Conservation (phyloP, 2,113 vertebrate species). For the Gobius niger region DNA sequence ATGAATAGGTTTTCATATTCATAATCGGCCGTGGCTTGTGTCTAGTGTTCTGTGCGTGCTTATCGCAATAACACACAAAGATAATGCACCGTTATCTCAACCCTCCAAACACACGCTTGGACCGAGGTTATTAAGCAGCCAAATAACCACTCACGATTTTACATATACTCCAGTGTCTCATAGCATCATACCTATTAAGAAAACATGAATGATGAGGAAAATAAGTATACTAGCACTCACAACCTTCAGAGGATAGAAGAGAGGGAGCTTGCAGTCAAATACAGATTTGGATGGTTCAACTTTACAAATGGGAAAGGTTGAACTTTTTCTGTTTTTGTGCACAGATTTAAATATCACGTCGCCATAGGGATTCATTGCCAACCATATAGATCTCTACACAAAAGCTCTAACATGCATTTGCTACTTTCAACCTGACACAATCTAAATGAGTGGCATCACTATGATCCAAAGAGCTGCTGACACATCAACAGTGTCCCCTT, state of each 20-base stretch:
- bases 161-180: slow-evolving; percentile 38
- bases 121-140: slow-evolving; percentile 65
- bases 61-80: slow-evolving; percentile 67
- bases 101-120: slow-evolving; percentile 68
- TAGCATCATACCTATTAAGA: slow-evolving; percentile 61
- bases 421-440: slow-evolving; percentile 43
- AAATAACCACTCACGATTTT: slow-evolving; percentile 48
- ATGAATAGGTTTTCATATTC: slow-evolving; percentile 70
- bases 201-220: slow-evolving; percentile 62
- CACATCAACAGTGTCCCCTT: slow-evolving; percentile 71
- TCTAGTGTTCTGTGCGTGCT: slow-evolving; percentile 63
- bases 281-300: too few species aligned
- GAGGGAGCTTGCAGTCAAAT: background rate
- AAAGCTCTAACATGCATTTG: slow-evolving; percentile 4
- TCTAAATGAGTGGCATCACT: slow-evolving; percentile 19
- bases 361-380: too few species aligned
- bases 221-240: slow-evolving; percentile 57
- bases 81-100: slow-evolving; percentile 71
- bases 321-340: too few species aligned
- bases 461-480: slow-evolving; percentile 25
- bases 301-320: too few species aligned
- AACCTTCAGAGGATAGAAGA: background rate
- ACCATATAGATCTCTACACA: too few species aligned
- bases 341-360: too few species aligned
- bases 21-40: slow-evolving; percentile 59